Evolutionary conservation across 1,140 invertebrate genomes (phyloP).

Genomic region (Temnothorax longispinosus): DNA sequence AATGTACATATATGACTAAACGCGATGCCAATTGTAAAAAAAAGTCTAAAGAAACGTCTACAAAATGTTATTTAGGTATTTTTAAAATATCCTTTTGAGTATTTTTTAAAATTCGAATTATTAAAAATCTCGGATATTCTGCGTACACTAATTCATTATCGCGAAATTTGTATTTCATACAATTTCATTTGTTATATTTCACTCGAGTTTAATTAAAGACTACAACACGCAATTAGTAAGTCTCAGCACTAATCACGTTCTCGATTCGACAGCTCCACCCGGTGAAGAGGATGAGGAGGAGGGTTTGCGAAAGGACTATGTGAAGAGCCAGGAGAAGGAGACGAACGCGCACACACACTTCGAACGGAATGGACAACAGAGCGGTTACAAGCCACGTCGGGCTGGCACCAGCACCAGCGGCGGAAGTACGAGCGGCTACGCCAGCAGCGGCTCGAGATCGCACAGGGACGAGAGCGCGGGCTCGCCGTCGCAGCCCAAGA

Average conservation of each 20-base stretch:
- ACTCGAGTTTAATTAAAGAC: background rate
- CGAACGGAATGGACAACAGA: conserved; percentile 65
- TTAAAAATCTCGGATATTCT: background rate
- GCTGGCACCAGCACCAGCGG: conserved; percentile 32
- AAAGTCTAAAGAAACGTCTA: background rate
- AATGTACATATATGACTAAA: background rate
- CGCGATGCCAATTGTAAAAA: background rate
- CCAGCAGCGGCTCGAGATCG: conserved; percentile 71
- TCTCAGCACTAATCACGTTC: background rate
- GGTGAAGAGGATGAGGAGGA: conserved; percentile 84
- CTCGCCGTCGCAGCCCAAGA: conserved; percentile 78
- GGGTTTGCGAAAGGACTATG: conserved; percentile 77
- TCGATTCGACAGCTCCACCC: conserved; percentile 79
- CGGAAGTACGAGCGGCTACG: conserved; percentile 74
- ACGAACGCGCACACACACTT: conserved; percentile 55
- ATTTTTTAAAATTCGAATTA: background rate
- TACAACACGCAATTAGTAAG: background rate
- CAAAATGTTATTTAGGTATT: background rate
- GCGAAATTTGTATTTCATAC: background rate
- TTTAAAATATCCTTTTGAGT: background rate
- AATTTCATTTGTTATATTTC: too few relatives aligned
- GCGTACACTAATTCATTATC: background rate
- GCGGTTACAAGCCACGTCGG: conserved; percentile 73
- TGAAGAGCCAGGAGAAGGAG: conserved; percentile 77
- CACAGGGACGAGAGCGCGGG: conserved; percentile 75